These are phyloP conservation scores for Taeniopygia guttata DNA, from an alignment of 2,797 vertebrate genomes.

Conservation along the genomic window DNA sequence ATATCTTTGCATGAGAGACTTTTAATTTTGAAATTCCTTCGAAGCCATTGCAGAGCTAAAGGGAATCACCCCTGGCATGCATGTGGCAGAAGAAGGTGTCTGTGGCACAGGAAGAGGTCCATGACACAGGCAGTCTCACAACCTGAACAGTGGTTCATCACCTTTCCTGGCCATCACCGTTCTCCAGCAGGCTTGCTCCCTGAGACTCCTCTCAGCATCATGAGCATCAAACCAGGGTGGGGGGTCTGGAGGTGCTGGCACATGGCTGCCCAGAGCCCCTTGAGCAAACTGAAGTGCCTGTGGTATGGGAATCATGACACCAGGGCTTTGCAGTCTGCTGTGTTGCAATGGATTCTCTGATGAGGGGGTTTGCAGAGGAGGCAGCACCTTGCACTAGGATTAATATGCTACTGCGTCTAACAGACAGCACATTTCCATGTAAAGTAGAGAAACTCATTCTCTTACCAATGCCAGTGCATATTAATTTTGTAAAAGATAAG, in stretches of 20 bases:
- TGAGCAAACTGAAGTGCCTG: rapidly evolving
- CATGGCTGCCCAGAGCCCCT: background rate
- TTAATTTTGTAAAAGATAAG: background rate
- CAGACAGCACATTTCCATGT: background rate
- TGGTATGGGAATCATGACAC: background rate
- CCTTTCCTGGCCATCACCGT: background rate
- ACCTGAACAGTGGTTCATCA: background rate
- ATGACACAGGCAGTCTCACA: background rate
- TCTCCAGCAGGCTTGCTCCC: background rate
- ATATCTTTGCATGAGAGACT: too few species aligned
- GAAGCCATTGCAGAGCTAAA: background rate
- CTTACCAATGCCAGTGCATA: background rate
- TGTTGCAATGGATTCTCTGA: background rate
- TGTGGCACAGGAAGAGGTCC: background rate
- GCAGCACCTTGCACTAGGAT: background rate
- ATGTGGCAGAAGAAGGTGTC: background rate
- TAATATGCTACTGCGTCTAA: background rate
- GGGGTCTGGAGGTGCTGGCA: background rate
- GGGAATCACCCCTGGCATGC: background rate
- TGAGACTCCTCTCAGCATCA: background rate
- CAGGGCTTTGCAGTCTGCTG: background rate
- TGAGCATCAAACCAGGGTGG: background rate
- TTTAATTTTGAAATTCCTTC: too few species aligned
- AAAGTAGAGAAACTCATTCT: background rate
- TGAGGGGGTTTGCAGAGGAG: background rate